Evolutionary conservation across 2,113 vertebrate species (phyloP).

Genomic region (Capreolus pygargus): DNA sequence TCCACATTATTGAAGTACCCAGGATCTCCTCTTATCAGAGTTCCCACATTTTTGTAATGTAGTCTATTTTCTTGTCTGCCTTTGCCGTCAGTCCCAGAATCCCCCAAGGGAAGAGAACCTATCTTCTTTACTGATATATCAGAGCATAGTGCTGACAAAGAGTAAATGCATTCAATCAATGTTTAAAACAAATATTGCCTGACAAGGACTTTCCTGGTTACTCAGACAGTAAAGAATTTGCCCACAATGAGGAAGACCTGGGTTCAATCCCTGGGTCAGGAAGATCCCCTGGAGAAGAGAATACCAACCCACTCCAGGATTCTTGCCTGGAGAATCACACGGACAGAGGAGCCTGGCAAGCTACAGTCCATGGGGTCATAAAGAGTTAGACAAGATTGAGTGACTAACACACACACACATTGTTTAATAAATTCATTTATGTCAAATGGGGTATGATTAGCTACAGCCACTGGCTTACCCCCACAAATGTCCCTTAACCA

Average conservation of each 20-base stretch:
- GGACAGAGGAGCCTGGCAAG: not conserved
- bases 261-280: not conserved
- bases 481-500: not conserved
- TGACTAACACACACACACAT: not conserved
- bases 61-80: not conserved
- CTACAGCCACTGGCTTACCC: not conserved
- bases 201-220: not conserved
- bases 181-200: conserved; percentile 51
- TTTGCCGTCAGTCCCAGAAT: not conserved
- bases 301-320: not conserved
- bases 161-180: conserved; percentile 1
- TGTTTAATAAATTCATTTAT: conserved; percentile 19
- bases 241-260: not conserved
- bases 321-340: not conserved
- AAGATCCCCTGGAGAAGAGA: not conserved
- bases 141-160: not conserved
- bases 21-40: not conserved
- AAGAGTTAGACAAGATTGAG: not conserved
- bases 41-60: not conserved
- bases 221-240: not conserved
- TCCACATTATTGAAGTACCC: not conserved
- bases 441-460: not conserved
- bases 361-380: not conserved
- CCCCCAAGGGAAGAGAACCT: not conserved
- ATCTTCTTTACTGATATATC: not conserved